These are phyloP conservation scores for Clamator glandarius DNA, from an alignment of 2,797 vertebrate species.

Conservation along the genomic window DNA sequence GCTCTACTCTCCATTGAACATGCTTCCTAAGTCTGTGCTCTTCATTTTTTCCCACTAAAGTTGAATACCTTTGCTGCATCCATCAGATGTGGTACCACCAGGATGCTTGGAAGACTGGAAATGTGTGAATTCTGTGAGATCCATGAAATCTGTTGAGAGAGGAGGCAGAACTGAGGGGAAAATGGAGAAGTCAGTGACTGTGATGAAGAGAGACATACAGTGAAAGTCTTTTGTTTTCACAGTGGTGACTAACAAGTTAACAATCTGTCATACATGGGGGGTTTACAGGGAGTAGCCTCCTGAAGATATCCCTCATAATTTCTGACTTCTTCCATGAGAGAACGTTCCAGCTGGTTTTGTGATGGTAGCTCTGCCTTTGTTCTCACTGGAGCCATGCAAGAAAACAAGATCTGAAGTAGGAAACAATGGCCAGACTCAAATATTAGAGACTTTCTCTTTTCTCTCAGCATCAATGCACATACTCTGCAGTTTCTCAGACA, in stretches of 20 bases:
- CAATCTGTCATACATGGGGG: not conserved
- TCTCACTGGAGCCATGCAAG: not conserved
- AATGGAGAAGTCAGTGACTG: not conserved
- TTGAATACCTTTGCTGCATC: not conserved
- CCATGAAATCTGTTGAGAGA: not conserved
- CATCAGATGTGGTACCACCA: not conserved
- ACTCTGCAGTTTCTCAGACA: not conserved
- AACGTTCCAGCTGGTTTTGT: not conserved
- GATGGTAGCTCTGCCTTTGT: not conserved
- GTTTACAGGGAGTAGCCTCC: not conserved
- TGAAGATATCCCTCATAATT: not conserved
- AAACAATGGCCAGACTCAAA: not conserved
- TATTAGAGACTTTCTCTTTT: not conserved
- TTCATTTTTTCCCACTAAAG: not conserved
- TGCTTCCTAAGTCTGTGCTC: not conserved
- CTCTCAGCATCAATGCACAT: accelerated
- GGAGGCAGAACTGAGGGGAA: not conserved
- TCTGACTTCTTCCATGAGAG: not conserved
- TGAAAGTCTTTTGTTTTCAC: not conserved
- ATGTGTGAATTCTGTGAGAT: not conserved
- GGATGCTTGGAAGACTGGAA: not conserved
- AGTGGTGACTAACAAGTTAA: not conserved
- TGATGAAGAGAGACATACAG: not conserved
- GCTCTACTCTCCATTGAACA: not conserved
- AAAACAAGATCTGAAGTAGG: not conserved